Evolutionary conservation across 2,113 vertebrate species (phyloP).

Genomic region (Epinephelus fuscoguttatus): DNA sequence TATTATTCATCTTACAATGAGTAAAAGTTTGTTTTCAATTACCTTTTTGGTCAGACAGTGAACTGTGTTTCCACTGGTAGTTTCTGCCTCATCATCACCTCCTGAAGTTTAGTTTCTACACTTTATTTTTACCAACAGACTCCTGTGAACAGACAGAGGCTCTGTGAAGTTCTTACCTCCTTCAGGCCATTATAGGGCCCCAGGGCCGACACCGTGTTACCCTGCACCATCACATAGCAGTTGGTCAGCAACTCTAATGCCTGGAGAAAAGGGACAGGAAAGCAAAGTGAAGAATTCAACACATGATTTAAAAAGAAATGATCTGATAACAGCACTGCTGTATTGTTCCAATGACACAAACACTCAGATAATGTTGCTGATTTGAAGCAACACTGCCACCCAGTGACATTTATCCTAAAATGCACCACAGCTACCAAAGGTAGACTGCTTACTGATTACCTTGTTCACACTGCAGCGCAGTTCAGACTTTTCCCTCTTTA

Average conservation of each 20-base stretch:
- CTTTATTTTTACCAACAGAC: background rate
- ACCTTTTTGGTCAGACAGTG: too few relatives aligned
- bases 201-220: constrained; percentile 95
- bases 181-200: constrained; percentile 93
- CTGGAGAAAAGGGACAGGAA: constrained; percentile 73
- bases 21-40: too few relatives aligned
- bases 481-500: background rate
- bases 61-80: too few relatives aligned
- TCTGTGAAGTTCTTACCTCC: constrained; percentile 85
- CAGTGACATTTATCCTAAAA: constrained; percentile 12
- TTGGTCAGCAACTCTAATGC: constrained; percentile 94
- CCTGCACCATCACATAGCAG: constrained; percentile 99
- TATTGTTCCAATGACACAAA: background rate
- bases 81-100: too few relatives aligned
- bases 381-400: constrained; percentile 25
- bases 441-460: too few relatives aligned
- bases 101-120: background rate
- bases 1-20: too few relatives aligned
- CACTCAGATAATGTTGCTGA: background rate
- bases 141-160: background rate
- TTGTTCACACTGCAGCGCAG: too few relatives aligned
- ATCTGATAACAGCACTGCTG: background rate
- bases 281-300: background rate
- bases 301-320: background rate
- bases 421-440: background rate